A percentile compares a stretch with the other conserved stretches of the same genome.
Conservation (phyloP, 2,113 vertebrate species). For the Microtus oregoni region DNA sequence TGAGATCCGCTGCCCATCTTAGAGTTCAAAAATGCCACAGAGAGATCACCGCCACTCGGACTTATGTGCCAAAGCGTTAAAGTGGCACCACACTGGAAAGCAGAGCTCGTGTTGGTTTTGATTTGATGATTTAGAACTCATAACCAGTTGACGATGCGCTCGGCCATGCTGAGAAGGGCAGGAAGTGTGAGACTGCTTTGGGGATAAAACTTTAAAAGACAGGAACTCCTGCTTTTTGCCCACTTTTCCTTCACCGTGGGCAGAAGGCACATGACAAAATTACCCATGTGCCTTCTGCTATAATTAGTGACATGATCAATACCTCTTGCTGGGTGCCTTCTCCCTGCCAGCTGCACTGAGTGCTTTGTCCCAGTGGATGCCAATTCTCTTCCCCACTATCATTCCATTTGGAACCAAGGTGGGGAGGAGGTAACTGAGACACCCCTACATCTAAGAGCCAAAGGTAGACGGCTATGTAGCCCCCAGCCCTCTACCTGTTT, state of each 20-base stretch:
- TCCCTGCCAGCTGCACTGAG: background rate
- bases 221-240: background rate
- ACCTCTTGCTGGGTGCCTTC: background rate
- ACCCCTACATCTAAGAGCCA: background rate
- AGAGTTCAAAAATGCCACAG: background rate
- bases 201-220: background rate
- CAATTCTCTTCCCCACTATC: background rate
- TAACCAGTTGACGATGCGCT: background rate
- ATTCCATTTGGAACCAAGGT: background rate
- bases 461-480: accelerated
- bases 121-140: background rate
- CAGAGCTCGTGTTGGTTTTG: background rate
- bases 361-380: background rate
- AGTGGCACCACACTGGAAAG: accelerated
- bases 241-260: background rate
- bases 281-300: accelerated
- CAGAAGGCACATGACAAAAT: accelerated
- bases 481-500: background rate
- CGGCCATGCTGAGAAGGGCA: background rate
- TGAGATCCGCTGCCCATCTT: background rate
- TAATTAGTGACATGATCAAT: accelerated
- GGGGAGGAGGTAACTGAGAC: background rate
- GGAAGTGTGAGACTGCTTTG: accelerated
- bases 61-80: accelerated
- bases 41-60: accelerated